Base-by-base conservation (phyloP, 2,113 vertebrate genomes). In the Oryzias curvinotus region DNA sequence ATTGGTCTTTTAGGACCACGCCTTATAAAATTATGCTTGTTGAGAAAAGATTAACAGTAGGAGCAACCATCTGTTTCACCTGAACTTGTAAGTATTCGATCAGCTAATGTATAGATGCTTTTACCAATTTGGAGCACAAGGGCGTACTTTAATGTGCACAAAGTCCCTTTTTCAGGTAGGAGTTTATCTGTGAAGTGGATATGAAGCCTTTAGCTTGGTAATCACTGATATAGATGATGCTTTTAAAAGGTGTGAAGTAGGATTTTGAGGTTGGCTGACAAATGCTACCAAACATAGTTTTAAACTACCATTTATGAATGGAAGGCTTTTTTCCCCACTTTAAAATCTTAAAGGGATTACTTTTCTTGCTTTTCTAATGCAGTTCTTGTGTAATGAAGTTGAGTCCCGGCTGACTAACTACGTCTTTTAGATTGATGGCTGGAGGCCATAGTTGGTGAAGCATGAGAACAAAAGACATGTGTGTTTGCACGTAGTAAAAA, bases 401-500 rank as follows among this genome's bases (percentile, higher is more conserved):
- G 12, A 43, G 51, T 50, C 58, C 47, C 14, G 26, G 19, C 62
- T 52, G 71, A 67, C 50, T 72, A 75, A 73, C 68, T 57, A 60
- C 30, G 57, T 46, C 57, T 59, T 65, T 55, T 71, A 28, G 71
- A 80, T 42, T 67, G 66, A 73, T 69, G 65, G 56, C 64, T 73
- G 16, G 42, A 74, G 79, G 72, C 57, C 7, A 7, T 51, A 49
- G 68, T 59, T 60, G 30, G 25, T 46, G 65, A 78, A 46, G 73
- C 44, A 19, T 53, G 69, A 79, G 56, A 76, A 77, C 73, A 81
- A 61, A 74, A 57, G 59, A 60, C 71, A 65, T 62, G 42, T 65
- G 42, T 15, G 44, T 56, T 45, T 52, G 36, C 1, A 3, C 51
- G 57, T 44, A 62, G 60, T 82, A 76, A 63, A 84, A 73, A 73